Conservation (phyloP, 2,888 invertebrate species). For the Eumacrocentrus americanus region DNA sequence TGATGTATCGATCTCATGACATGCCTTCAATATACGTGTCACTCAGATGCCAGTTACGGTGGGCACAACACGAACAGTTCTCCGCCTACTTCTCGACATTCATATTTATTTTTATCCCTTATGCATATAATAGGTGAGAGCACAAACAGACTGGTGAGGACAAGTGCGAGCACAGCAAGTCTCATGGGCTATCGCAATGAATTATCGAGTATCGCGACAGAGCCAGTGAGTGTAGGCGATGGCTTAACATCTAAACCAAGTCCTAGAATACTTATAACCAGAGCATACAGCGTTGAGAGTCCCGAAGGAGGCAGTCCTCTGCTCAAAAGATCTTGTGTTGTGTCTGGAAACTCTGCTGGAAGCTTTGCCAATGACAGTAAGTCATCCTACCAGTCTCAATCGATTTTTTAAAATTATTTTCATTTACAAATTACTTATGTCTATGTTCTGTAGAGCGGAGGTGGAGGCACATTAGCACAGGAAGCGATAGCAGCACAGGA, state of each 20-base stretch:
- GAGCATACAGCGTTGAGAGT: slow-evolving; percentile 76
- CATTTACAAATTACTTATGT: not conserved
- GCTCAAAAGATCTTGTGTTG: slow-evolving; percentile 39
- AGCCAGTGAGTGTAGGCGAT: slow-evolving; percentile 30
- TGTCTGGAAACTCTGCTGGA: slow-evolving; percentile 31
- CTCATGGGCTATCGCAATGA: slow-evolving; percentile 61
- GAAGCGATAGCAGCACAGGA: slow-evolving; percentile 57
- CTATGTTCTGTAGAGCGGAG: slow-evolving; percentile 44
- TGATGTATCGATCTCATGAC: no score
- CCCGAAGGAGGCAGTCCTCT: slow-evolving; percentile 60
- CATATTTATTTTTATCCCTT: slow-evolving; percentile 1
- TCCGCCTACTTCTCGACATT: not conserved
- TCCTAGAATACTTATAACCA: slow-evolving; percentile 74
- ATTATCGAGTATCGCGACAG: slow-evolving; percentile 38
- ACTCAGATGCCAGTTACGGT: slow-evolving; percentile 3
- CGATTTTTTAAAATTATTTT: not conserved
- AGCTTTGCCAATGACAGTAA: slow-evolving; percentile 53
- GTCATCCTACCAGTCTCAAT: slow-evolving; percentile 17
- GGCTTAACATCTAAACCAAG: slow-evolving; percentile 63
- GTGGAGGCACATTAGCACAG: slow-evolving; percentile 55
- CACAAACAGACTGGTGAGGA: slow-evolving; percentile 52
- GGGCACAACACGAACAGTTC: not conserved
- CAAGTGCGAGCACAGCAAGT: slow-evolving; percentile 66
- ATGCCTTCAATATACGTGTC: slow-evolving; percentile 8
- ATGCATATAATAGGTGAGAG: slow-evolving; percentile 42